Evolutionary conservation across 2,113 vertebrate genomes (phyloP).

Genomic region (Varanus salvator): DNA sequence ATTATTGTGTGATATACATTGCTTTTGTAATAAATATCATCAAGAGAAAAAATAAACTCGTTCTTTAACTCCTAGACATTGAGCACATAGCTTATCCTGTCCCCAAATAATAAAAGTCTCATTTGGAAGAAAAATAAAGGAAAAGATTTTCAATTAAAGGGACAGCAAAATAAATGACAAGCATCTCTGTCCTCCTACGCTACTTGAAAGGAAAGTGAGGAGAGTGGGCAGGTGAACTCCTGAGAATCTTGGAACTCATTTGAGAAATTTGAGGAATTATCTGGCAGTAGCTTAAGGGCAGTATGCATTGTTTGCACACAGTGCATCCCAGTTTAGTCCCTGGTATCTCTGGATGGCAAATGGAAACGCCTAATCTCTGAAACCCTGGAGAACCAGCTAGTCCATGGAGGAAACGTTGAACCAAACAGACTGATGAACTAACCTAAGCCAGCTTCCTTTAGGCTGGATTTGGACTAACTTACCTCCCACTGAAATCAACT

Average conservation of each 20-base stretch:
- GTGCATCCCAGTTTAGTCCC: neutral
- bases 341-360: neutral
- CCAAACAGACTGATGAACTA: neutral
- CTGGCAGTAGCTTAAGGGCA: neutral
- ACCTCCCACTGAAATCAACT: too few relatives aligned
- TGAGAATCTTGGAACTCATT: conserved; percentile 45
- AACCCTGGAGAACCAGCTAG: neutral
- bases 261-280: neutral
- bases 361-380: neutral
- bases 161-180: conserved; percentile 55
- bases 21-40: conserved; percentile 65
- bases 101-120: conserved; percentile 63
- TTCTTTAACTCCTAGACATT: conserved; percentile 55
- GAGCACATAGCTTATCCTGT: conserved; percentile 64
- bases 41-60: conserved; percentile 58
- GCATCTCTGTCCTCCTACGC: conserved; percentile 60
- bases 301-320: neutral
- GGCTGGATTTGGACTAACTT: neutral
- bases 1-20: conserved; percentile 47
- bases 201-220: conserved; percentile 29
- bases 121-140: conserved; percentile 52
- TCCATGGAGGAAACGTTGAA: neutral
- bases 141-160: conserved; percentile 53
- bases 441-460: too few relatives aligned
- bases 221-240: conserved; percentile 35